Base-by-base conservation (phyloP, 2,888 invertebrate genomes). In the Cancer borealis region DNA sequence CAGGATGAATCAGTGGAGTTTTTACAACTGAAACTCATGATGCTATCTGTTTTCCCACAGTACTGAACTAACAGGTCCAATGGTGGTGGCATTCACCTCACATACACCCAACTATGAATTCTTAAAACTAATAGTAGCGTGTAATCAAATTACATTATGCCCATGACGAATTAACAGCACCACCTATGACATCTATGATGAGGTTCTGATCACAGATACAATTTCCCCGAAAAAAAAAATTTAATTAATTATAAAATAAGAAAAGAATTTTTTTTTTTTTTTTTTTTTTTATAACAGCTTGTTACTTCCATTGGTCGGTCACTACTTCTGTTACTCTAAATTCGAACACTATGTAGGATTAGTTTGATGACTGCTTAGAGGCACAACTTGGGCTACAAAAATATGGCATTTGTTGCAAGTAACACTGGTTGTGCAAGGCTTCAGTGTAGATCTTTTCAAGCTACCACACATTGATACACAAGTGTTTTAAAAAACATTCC, bases 301-400 rank as follows among this genome's bases (percentile, higher is more conserved):
- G 39, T 84, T 84, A 84, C 30, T 84, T 10, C 17, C 21, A 84
- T 14, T 84, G 84, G 39, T 3, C 39, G 12, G 39, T 84, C 39
- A 84, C 30, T 84, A 84, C 39, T 84, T 39, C 39, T 84, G 39
- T 30, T 84, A 14, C 84, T 84, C 84, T 39, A 8, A 39, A 10
- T 14, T 84, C 39, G 17, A 84, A 14, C 30, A 84, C 10, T 30
- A 84, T 84, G 17, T 3, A 39, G 39, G 14, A 84, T 39, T 66
- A 46, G n/a, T 91, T 91, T 91, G 45, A 91, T 91, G 73, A 39
- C 45, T 79, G 45, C 12, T 79, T 73, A 73, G 91, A 79, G 73
- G 46, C 91, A 73, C 60, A 91, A 91, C 60, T 73, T 91, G 45
- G 54, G 46, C 79, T 79, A 49, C n/a, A 91, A 91, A 91, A 79